Percentiles rank a stretch among this genome's conserved stretches.
Conservation (phyloP, 2,113 vertebrate genomes). For the Oncorhynchus nerka region DNA sequence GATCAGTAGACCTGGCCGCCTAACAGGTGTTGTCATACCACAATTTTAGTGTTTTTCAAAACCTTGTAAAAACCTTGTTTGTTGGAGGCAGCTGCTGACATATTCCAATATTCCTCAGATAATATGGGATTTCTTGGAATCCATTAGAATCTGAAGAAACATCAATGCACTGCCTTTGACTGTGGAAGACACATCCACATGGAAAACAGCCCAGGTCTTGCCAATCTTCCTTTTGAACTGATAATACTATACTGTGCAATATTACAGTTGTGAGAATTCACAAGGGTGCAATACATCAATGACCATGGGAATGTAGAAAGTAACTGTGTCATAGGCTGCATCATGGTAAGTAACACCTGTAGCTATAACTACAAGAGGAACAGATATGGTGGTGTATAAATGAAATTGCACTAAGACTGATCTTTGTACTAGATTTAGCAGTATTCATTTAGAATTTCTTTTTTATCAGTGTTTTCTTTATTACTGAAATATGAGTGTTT, state of each 20-base stretch:
- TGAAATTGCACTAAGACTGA: constrained; percentile 67
- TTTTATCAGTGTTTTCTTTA: constrained; percentile 60
- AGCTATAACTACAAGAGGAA: constrained; percentile 5
- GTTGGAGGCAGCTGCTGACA: too few relatives aligned
- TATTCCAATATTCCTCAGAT: too few relatives aligned
- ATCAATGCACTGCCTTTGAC: too few relatives aligned
- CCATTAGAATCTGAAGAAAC: too few relatives aligned
- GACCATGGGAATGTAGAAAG: constrained; percentile 70
- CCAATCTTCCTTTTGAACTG: constrained; percentile 5
- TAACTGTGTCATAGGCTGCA: neutral
- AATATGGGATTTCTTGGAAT: too few relatives aligned
- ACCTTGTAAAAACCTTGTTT: too few relatives aligned
- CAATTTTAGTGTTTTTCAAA: too few relatives aligned
- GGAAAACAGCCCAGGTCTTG: neutral
- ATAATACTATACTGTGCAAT: constrained; percentile 62
- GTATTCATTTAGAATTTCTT: constrained; percentile 50
- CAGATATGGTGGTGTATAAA: constrained; percentile 43
- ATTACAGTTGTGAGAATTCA: constrained; percentile 58
- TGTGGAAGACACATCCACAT: neutral
- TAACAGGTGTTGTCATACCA: too few relatives aligned
- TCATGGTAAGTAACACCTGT: neutral
- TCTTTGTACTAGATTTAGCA: constrained; percentile 55
- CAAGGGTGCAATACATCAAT: constrained; percentile 57
- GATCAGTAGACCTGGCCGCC: too few relatives aligned
- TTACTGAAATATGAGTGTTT: constrained; percentile 55